A percentile compares a stretch with the other conserved stretches of the same genome.
Conservation (phyloP, 2,113 vertebrate genomes). For the Barbus barbus region DNA sequence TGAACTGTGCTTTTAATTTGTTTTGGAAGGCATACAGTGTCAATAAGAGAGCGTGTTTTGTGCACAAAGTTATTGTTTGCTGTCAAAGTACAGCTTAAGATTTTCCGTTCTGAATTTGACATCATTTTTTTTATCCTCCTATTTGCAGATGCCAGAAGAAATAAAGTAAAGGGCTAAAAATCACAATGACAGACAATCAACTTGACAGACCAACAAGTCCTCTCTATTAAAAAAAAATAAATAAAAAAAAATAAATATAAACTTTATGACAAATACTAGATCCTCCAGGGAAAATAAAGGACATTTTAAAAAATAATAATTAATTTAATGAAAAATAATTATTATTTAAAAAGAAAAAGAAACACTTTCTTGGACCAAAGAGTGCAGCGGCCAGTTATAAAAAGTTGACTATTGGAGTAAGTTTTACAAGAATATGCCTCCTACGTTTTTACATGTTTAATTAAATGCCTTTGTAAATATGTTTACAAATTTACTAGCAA, state of each 20-base stretch:
- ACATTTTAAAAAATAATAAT: not conserved
- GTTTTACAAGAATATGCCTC: too few relatives aligned
- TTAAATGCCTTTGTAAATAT: too few relatives aligned
- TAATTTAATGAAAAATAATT: not conserved
- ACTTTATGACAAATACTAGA: not conserved
- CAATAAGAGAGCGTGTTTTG: not conserved
- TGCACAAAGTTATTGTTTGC: conserved; percentile 14
- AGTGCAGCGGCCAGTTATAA: not conserved
- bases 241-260: not conserved
- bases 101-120: not conserved
- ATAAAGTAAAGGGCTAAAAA: not conserved
- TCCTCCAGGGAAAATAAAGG: not conserved
- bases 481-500: too few relatives aligned
- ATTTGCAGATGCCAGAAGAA: not conserved
- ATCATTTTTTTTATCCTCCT: not conserved
- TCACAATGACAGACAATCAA: not conserved
- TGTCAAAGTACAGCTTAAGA: not conserved
- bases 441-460: too few relatives aligned
- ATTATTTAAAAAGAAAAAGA: not conserved
- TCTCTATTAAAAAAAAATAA: not conserved
- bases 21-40: not conserved
- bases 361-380: not conserved
- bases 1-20: too few relatives aligned
- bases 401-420: too few relatives aligned
- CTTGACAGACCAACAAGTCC: not conserved